Conservation (phyloP, 2,113 vertebrate species). For the Chionodraco myersi region DNA sequence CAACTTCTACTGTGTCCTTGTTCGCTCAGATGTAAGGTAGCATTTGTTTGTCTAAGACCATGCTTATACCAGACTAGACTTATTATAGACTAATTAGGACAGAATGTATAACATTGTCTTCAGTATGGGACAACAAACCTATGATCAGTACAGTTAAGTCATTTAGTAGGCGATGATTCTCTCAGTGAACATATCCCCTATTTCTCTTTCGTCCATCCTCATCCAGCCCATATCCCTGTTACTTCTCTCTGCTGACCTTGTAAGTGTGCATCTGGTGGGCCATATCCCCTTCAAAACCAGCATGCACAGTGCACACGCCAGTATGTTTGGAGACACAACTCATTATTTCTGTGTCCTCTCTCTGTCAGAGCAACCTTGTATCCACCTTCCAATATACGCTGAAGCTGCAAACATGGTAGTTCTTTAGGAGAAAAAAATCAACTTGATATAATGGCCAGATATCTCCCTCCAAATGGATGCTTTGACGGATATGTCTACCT, state of each 20-base stretch:
- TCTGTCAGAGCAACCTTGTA: conserved; percentile 4
- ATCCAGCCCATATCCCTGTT: conserved; percentile 8
- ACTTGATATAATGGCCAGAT: conserved; percentile 24
- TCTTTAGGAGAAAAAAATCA: neutral
- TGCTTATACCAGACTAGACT: neutral
- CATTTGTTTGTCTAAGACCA: conserved; percentile 2
- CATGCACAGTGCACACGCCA: neutral
- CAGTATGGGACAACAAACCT: neutral
- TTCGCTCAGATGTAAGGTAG: conserved; percentile 8
- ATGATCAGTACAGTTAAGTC: neutral
- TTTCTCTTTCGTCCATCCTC: conserved; percentile 1
- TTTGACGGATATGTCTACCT: conserved; percentile 24
- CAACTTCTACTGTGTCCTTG: conserved; percentile 20
- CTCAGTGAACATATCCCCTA: neutral
- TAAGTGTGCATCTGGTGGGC: conserved; percentile 23
- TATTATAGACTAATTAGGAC: neutral
- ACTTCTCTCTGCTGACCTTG: conserved; percentile 26
- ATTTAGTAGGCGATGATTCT: neutral
- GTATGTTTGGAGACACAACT: conserved; percentile 32
- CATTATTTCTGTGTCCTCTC: conserved; percentile 30
- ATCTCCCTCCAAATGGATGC: conserved; percentile 24
- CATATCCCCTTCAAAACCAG: neutral
- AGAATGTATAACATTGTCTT: neutral
- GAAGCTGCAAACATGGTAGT: neutral
- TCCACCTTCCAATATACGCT: neutral